Evolutionary conservation across 1,140 invertebrate species (phyloP).

Genomic region (Metopolophium dirhodum): DNA sequence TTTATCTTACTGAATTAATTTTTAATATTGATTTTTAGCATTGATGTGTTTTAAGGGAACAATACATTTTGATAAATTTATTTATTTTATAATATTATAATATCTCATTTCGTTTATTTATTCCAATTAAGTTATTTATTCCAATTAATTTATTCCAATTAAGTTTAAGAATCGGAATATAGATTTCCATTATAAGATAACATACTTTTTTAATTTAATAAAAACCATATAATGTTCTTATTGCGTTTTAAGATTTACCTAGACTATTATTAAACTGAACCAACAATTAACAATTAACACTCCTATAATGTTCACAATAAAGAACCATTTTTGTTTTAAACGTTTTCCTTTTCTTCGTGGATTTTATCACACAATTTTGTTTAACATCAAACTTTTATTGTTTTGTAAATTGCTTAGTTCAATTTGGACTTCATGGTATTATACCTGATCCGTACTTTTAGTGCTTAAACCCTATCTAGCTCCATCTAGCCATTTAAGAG

Average conservation of each 20-base stretch:
- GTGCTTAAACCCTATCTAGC: neutral
- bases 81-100: neutral
- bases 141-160: neutral
- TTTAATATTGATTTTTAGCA: too few relatives aligned
- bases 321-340: neutral
- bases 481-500: neutral
- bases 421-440: slow-evolving; percentile 7
- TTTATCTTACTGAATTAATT: too few relatives aligned
- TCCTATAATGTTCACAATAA: neutral
- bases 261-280: neutral
- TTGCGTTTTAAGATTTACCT: too few relatives aligned
- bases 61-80: neutral
- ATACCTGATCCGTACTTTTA: slow-evolving; percentile 4
- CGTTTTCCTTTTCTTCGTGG: neutral
- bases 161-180: neutral
- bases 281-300: too few relatives aligned
- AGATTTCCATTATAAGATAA: neutral
- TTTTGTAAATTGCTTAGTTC: neutral
- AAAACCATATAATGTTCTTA: too few relatives aligned
- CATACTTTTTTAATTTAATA: too few relatives aligned
- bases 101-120: neutral
- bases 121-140: too few relatives aligned
- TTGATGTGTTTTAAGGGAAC: too few relatives aligned
- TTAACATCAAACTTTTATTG: neutral
- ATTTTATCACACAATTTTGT: neutral